A percentile compares a stretch with the other conserved stretches of the same genome.
These are phyloP conservation scores for Ptilodon capucinus DNA, from an alignment of 2,888 invertebrate genomes.

Conservation along the genomic window DNA sequence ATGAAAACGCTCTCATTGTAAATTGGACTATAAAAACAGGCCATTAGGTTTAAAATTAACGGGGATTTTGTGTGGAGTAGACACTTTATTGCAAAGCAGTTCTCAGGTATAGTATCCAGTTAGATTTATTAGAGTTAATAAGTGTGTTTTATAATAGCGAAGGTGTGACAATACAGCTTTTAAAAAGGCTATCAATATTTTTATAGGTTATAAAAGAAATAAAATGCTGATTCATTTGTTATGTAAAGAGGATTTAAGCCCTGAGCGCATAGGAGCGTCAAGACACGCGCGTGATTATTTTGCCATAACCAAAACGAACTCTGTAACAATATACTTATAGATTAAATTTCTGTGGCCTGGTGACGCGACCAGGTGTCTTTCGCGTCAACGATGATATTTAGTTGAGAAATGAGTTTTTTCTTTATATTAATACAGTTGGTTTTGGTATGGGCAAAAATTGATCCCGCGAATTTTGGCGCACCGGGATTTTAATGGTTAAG, in stretches of 20 bases:
- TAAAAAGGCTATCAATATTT: slow-evolving; percentile 3
- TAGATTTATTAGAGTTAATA: slow-evolving; percentile 29
- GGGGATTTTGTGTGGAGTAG: background rate
- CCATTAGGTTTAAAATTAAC: background rate
- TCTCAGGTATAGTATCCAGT: slow-evolving; percentile 3
- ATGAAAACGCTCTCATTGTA: background rate
- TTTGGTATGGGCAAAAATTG: too few species aligned
- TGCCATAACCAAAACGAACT: too few species aligned
- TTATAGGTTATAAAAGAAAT: background rate
- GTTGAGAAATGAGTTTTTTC: too few species aligned
- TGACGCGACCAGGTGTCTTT: too few species aligned
- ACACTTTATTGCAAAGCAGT: background rate
- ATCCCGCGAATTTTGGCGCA: too few species aligned
- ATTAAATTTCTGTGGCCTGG: too few species aligned
- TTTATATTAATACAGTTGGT: too few species aligned
- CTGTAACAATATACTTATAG: too few species aligned
- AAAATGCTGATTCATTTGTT: background rate
- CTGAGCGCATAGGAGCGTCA: too few species aligned
- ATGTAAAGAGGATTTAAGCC: background rate
- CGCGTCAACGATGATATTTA: too few species aligned
- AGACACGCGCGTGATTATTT: too few species aligned
- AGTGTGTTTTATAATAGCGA: slow-evolving; percentile 22
- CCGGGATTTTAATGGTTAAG: too few species aligned
- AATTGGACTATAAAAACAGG: background rate
- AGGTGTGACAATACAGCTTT: slow-evolving; percentile 2